Percentiles rank a stretch among this genome's conserved stretches.
phyloP scores from a whole-genome alignment of 92 coral and sea anemone genomes.

The Palythoa heliodiscus region DNA sequence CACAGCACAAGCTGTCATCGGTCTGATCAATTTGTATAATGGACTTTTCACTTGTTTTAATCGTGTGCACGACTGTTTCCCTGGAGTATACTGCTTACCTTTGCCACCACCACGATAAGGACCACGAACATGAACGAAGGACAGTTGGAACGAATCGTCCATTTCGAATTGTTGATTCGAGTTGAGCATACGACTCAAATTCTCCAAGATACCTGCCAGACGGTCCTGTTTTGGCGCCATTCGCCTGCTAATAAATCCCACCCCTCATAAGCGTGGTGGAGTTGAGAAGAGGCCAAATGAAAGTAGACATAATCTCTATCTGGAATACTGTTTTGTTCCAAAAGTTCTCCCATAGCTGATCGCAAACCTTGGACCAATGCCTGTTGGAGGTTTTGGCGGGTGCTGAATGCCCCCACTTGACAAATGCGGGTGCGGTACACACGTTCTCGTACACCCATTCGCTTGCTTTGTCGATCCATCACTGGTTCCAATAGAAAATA shows the following conservation, averaged over 20 bases:
- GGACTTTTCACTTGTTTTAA: conserved; percentile 13
- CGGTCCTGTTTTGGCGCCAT: conserved; percentile 46
- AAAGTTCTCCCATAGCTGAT: not conserved
- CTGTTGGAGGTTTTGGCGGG: not conserved
- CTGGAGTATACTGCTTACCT: conserved; percentile 8
- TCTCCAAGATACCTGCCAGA: conserved; percentile 41
- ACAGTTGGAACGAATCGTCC: conserved; percentile 40
- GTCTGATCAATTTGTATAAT: no score
- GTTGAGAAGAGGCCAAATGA: conserved; percentile 20
- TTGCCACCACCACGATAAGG: conserved; percentile 16
- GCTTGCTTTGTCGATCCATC: conserved; percentile 40
- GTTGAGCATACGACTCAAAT: conserved; percentile 44
- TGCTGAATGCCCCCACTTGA: not conserved
- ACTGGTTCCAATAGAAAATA: not conserved
- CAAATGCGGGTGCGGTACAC: not conserved
- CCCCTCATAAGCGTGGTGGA: conserved; percentile 36
- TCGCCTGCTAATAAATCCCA: conserved; percentile 41
- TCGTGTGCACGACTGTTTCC: conserved; percentile 30
- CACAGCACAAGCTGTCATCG: conserved; percentile 41
- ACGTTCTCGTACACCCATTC: conserved; percentile 45
- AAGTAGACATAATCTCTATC: conserved; percentile 42
- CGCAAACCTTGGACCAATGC: conserved; percentile 26
- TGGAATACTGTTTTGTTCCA: not conserved
- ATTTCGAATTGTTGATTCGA: conserved; percentile 13
- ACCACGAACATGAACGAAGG: conserved; percentile 33